Evolutionary conservation across 2,888 invertebrate genomes (phyloP).

Genomic region (Protophormia terraenovae): DNA sequence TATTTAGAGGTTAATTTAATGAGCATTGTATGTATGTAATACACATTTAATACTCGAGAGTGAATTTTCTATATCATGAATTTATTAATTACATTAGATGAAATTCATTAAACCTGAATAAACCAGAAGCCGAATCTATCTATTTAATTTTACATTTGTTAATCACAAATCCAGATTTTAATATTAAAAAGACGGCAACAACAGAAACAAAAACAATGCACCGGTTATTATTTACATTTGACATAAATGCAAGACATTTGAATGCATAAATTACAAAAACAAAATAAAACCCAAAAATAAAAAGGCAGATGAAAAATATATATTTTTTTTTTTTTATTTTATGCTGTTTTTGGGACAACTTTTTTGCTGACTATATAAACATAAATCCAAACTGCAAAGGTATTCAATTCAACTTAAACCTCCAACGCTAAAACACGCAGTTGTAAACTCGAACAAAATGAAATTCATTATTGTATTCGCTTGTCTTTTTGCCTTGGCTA

Average conservation of each 20-base stretch:
- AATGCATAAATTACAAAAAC: conserved; percentile 18
- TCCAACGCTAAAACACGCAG: conserved; percentile 30
- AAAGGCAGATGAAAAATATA: background rate
- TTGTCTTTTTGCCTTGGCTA: conserved; percentile 71
- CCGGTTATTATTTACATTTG: conserved; percentile 36
- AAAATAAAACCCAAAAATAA: background rate
- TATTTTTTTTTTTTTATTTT: background rate
- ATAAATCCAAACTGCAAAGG: conserved; percentile 7
- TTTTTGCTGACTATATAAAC: conserved; percentile 51
- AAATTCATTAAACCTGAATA: no score
- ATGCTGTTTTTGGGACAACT: conserved; percentile 30
- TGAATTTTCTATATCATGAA: no score
- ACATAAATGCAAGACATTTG: conserved; percentile 35
- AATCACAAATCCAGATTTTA: background rate
- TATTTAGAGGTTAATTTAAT: no score
- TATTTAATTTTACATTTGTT: background rate
- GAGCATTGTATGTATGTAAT: no score
- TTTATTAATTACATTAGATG: no score
- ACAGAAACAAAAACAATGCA: background rate
- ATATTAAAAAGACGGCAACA: background rate
- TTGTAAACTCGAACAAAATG: conserved; percentile 70
- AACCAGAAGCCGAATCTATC: no score
- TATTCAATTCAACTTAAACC: conserved; percentile 40
- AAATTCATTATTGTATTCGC: conserved; percentile 78
- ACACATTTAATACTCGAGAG: no score